These are phyloP conservation scores for Actinernus sp. DNA, from an alignment of 92 coral and sea anemone genomes.

Conservation along the genomic window DNA sequence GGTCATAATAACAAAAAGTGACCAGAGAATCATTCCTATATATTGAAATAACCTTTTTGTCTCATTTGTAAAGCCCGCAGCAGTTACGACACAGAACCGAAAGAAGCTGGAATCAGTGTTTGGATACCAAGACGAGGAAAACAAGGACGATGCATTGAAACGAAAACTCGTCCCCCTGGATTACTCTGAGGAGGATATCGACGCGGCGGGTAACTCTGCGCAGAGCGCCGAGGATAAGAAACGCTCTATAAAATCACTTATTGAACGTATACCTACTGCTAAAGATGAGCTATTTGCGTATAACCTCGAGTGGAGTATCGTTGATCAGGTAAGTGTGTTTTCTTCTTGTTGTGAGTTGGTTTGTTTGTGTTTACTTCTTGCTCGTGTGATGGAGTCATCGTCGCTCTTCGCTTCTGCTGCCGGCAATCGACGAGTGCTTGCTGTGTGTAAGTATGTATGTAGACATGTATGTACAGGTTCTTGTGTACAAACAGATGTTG, in stretches of 20 bases:
- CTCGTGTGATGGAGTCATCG: too few relatives aligned
- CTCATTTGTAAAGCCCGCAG: slow-evolving; percentile 67
- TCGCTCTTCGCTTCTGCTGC: too few relatives aligned
- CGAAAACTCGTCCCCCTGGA: slow-evolving; percentile 93
- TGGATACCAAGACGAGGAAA: slow-evolving; percentile 84
- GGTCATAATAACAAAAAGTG: too few relatives aligned
- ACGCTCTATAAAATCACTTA: slow-evolving; percentile 93
- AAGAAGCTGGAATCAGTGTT: slow-evolving; percentile 93
- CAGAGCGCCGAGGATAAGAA: slow-evolving; percentile 96
- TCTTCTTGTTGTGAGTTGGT: too few relatives aligned
- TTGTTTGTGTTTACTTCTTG: too few relatives aligned
- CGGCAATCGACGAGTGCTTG: too few relatives aligned
- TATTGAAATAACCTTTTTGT: too few relatives aligned
- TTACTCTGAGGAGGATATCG: slow-evolving; percentile 78
- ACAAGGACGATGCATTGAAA: slow-evolving; percentile 41
- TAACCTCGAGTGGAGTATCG: slow-evolving; percentile 92
- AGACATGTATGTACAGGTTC: too few relatives aligned
- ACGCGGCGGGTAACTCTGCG: slow-evolving; percentile 51
- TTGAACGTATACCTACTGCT: slow-evolving; percentile 99
- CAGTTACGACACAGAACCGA: slow-evolving; percentile 64
- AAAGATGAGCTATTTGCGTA: slow-evolving; percentile 98
- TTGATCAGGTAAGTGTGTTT: slow-evolving; percentile 87
- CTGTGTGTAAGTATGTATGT: too few relatives aligned
- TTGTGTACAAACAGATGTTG: too few relatives aligned
- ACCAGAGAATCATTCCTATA: too few relatives aligned